Base-by-base conservation (phyloP, 2,113 vertebrate species). In the Antechinus stuartii region DNA sequence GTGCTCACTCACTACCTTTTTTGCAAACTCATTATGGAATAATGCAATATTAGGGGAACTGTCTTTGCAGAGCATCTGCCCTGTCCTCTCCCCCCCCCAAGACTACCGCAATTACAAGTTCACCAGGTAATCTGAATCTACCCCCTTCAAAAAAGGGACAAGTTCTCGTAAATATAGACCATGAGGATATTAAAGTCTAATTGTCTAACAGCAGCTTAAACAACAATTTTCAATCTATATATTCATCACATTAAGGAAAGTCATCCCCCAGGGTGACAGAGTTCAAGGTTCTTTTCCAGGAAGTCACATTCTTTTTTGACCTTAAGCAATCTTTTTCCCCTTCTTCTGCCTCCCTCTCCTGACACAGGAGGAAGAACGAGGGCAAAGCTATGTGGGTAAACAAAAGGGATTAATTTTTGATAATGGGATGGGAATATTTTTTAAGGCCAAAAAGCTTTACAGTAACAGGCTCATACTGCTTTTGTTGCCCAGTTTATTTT, bases 281-380 rank as follows among this genome's bases (percentile, higher is more conserved):
- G 57, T 68, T 68, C 57, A 94, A 0, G 95, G 56, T 93, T 97
- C 95, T 90, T 54, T 94, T 96, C 89, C 92, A 90, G 94, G 95
- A 91, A 55, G 95, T 94, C 54, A 94, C 14, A 93, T 19, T 92
- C 8, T 95, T 53, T 91, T 95, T 93, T 89, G 94, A 96, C 94
- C 53, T 92, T 95, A 96, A 57, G 92, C 61, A 54, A 92, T 14
- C 61, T 96, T 22, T 95, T 94, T 57, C 76, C 94, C 91, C 96
- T 95, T 76, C 96, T 95, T 89, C 92, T 90, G 94, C 89, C 93
- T 68, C 94, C 95, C 97, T 92, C 98, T 98, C 97, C 95, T 97
- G 97, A 96, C 97, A 98, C 98, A 98, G 93, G 97, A 98, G 97
- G 98, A 97, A 94, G 92, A 98, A 97, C n/a, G 96, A 93, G 97